Evolutionary conservation across 2,888 invertebrate genomes (phyloP).

Genomic region (Callimorpha dominula): DNA sequence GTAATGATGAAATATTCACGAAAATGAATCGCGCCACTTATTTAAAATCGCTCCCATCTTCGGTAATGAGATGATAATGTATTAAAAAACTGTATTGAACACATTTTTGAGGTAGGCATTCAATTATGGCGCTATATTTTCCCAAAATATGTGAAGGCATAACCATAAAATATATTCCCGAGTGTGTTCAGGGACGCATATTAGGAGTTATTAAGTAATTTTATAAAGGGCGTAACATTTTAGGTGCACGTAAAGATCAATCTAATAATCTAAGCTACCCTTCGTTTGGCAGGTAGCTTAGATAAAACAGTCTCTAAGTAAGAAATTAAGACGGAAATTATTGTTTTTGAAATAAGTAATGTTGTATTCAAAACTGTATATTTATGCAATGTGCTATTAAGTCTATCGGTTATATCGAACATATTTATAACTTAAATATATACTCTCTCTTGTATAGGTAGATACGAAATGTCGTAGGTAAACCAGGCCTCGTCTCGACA

Average conservation of each 20-base stretch:
- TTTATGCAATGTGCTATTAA: slow-evolving; percentile 21
- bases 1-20: slow-evolving; percentile 72
- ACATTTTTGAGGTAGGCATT: slow-evolving; percentile 46
- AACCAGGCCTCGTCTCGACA: slow-evolving; percentile 65
- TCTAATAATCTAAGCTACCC: too few relatives aligned
- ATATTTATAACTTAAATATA: slow-evolving; percentile 16
- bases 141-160: slow-evolving; percentile 30
- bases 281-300: slow-evolving; percentile 2
- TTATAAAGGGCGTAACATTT: slow-evolving; percentile 11
- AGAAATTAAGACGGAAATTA: slow-evolving; percentile 11
- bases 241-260: slow-evolving; percentile 7
- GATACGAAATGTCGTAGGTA: slow-evolving; percentile 32
- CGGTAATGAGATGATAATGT: slow-evolving; percentile 78
- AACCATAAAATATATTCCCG: slow-evolving; percentile 24
- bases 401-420: slow-evolving; percentile 6
- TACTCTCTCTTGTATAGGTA: slow-evolving; percentile 2
- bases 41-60: slow-evolving; percentile 64
- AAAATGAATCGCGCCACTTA: slow-evolving; percentile 66
- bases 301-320: slow-evolving; percentile 11
- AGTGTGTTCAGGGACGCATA: slow-evolving; percentile 22
- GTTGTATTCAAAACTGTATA: slow-evolving; percentile 16
- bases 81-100: slow-evolving; percentile 56
- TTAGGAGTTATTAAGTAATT: slow-evolving; percentile 35
- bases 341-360: slow-evolving; percentile 13
- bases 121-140: slow-evolving; percentile 44